Evolutionary conservation across 1,140 invertebrate species (phyloP).

Genomic region (Arion vulgaris): DNA sequence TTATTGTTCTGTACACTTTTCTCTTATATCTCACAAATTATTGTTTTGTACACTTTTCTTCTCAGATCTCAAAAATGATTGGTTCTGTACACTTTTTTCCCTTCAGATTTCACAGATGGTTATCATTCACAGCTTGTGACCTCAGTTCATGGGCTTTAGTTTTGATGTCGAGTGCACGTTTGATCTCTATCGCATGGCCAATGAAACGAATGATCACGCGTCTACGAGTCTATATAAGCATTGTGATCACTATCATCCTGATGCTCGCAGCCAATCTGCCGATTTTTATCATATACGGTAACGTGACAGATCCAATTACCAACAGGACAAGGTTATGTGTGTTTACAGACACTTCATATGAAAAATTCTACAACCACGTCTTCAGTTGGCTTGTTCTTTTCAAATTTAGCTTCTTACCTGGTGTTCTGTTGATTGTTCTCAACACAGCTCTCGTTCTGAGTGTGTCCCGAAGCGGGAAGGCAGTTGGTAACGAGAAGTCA

Average conservation of each 20-base stretch:
- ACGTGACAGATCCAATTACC: not conserved
- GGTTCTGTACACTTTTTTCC: no score
- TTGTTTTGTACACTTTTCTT: no score
- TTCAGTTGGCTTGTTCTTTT: slow-evolving; percentile 29
- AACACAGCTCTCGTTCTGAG: slow-evolving; percentile 7
- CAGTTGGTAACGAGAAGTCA: not conserved
- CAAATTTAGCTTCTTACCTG: slow-evolving; percentile 28
- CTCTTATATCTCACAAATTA: no score
- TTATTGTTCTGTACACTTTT: no score
- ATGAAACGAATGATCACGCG: slow-evolving; percentile 24
- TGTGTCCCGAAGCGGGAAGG: slow-evolving; percentile 4
- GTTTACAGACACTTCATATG: not conserved
- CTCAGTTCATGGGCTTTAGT: slow-evolving; percentile 30
- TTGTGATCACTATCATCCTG: not conserved
- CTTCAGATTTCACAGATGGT: slow-evolving; percentile 34
- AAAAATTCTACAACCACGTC: slow-evolving; percentile 10
- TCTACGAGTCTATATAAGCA: not conserved
- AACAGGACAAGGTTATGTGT: not conserved
- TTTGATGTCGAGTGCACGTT: slow-evolving; percentile 12
- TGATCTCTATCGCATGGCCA: slow-evolving; percentile 23
- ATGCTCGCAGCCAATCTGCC: slow-evolving; percentile 13
- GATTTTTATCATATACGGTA: slow-evolving; percentile 34
- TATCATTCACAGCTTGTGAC: slow-evolving; percentile 29
- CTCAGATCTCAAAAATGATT: no score
- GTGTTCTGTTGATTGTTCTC: not conserved